phyloP scores from a whole-genome alignment of 1,140 invertebrate genomes.

The Lasioglossum baleicum region DNA sequence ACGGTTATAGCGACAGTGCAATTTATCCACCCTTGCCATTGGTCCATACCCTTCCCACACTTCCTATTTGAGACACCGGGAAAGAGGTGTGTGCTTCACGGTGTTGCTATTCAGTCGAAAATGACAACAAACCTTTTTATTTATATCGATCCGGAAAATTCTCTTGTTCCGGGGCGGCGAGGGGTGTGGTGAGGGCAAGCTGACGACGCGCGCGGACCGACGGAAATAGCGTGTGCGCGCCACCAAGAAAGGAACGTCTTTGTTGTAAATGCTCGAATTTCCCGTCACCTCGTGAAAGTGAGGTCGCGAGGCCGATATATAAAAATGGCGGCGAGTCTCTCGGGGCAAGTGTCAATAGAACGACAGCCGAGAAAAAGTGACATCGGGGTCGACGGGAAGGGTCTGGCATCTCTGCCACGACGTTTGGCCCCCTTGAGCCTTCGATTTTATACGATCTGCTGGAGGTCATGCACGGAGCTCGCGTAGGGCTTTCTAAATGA shows the following conservation, averaged over 20 bases:
- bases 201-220: background rate
- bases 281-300: background rate
- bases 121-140: too few relatives aligned
- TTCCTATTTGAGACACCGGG: too few relatives aligned
- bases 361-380: background rate
- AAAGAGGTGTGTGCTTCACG: too few relatives aligned
- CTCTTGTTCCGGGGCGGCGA: background rate
- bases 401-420: background rate
- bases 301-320: background rate
- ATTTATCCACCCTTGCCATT: too few relatives aligned
- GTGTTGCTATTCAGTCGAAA: too few relatives aligned
- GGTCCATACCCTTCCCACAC: too few relatives aligned
- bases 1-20: too few relatives aligned
- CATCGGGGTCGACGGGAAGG: background rate
- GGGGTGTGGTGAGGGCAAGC: background rate
- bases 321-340: background rate
- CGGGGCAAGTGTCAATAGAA: background rate
- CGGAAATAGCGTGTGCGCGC: background rate
- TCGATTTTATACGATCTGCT: background rate
- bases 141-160: background rate
- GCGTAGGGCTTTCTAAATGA: too few relatives aligned
- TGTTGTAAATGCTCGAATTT: constrained; percentile 29
- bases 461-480: background rate
- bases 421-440: background rate
- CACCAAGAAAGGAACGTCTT: background rate